Base-by-base conservation (phyloP, 2,797 vertebrate genomes). In the Pseudopleuronectes americanus region DNA sequence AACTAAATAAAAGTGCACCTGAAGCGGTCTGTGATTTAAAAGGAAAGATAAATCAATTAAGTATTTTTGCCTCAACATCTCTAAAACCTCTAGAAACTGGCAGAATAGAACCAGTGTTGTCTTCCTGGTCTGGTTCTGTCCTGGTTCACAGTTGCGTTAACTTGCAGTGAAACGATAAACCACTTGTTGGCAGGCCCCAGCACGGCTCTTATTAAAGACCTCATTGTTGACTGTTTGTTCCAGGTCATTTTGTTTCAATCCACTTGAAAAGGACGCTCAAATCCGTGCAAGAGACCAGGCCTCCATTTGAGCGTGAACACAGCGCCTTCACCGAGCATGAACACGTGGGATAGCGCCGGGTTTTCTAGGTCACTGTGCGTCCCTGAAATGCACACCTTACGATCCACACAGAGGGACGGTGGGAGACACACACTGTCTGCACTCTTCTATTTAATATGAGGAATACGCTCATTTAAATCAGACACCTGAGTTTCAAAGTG, bases 141-240 rank as follows among this genome's bases (percentile, higher is more conserved):
- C 54, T 54, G 66, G 71, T 49, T 69, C 57, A 57, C 70, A 66
- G 63, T 76, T 74, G 45, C 8, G 24, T 66, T 26, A 72, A 75
- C 26, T 79, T 57, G 74, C 76, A 73, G 74, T 90, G 89, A 91
- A 92, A 92, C 26, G 77, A 90, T 90, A 92, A 90, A 90, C 88
- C 82, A 41, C 87, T 85, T 68, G 80, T 87, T 89, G 78, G 77
- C 77, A 59, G 70, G 76, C 64, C 81, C 63, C 68, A 57, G 74
- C 58, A 45, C 68, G 57, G 86, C 85, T 85, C 79, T 80, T 91
- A 85, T 92, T 93, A 94, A 94, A 93, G 91, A 74, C 80, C 85
- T 90, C 85, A 91, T 92, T 93, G 91, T 94, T 86, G 84, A 90
- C 85, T 84, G 83, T 93, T 91, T 93, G 88, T 92, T 93, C 74